A percentile compares a stretch with the other conserved stretches of the same genome.
Evolutionary conservation across 2,888 invertebrate species (phyloP).

Genomic region (Strigamia crassipes): DNA sequence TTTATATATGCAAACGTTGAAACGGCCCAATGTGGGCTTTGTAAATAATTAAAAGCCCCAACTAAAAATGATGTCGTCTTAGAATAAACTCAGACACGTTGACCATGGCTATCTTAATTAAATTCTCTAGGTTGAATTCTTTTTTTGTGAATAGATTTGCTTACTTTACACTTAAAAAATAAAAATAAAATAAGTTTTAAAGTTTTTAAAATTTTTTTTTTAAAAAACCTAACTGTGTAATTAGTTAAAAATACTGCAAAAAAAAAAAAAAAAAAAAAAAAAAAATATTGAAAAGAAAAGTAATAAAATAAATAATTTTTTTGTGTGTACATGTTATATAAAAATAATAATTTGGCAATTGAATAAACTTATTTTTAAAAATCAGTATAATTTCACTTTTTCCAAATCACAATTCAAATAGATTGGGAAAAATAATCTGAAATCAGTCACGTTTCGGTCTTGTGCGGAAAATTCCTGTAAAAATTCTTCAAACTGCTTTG

Average conservation of each 20-base stretch:
- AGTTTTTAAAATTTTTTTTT: neutral
- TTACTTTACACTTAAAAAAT: too few species aligned
- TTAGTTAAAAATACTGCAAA: too few species aligned
- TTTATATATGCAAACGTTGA: slow-evolving; percentile 7
- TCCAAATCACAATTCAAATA: too few species aligned
- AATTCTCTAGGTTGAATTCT: slow-evolving; percentile 2
- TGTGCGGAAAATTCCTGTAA: too few species aligned
- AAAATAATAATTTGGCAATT: slow-evolving; percentile 30
- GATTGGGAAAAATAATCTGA: too few species aligned
- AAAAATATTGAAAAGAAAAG: neutral
- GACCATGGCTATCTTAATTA: neutral
- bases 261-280: neutral
- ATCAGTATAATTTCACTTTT: neutral
- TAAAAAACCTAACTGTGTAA: neutral
- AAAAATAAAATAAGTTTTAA: too few species aligned
- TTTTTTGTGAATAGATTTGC: neutral
- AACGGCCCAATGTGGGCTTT: slow-evolving; percentile 20
- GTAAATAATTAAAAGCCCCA: slow-evolving; percentile 14
- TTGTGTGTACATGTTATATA: neutral
- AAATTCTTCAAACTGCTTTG: too few species aligned
- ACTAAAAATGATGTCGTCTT: neutral
- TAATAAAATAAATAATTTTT: neutral
- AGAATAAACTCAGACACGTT: neutral
- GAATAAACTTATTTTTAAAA: slow-evolving; percentile 23
- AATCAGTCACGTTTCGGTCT: too few species aligned